Conservation (phyloP, 2,113 vertebrate species). For the Gallinago media region DNA sequence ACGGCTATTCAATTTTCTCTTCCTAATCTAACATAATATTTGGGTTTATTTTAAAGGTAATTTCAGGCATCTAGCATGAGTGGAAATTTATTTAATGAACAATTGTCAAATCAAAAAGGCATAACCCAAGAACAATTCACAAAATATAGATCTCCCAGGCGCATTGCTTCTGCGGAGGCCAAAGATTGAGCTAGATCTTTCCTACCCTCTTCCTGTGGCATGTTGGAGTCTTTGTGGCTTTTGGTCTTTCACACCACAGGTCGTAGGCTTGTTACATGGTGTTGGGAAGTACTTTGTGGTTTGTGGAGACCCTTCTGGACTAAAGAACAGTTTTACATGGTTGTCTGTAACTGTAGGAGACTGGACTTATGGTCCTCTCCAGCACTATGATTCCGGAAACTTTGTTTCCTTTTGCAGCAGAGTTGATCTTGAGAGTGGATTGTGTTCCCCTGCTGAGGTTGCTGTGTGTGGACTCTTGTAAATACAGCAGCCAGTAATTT, state of each 20-base stretch:
- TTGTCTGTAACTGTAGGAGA: not conserved
- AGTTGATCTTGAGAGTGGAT: not conserved
- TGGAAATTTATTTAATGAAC: not conserved
- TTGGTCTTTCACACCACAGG: not conserved
- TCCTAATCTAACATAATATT: not conserved
- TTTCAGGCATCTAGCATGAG: not conserved
- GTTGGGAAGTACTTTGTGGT: constrained; percentile 42
- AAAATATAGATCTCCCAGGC: not conserved
- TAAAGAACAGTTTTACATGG: not conserved
- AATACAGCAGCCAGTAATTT: not conserved
- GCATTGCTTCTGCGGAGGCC: not conserved
- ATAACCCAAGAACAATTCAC: not conserved
- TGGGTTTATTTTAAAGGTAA: not conserved
- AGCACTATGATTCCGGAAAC: not conserved
- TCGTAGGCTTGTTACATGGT: not conserved
- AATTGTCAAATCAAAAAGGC: not conserved
- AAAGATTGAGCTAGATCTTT: not conserved
- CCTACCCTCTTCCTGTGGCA: not conserved
- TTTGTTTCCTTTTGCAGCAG: not conserved
- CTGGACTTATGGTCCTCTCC: not conserved
- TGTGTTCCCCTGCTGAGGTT: not conserved
- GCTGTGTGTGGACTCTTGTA: not conserved
- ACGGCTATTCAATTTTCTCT: not conserved
- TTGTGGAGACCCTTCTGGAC: constrained; percentile 1
- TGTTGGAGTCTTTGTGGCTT: not conserved